These are phyloP conservation scores for Clitarchus hookeri DNA, from an alignment of 2,888 invertebrate species.

Conservation along the genomic window DNA sequence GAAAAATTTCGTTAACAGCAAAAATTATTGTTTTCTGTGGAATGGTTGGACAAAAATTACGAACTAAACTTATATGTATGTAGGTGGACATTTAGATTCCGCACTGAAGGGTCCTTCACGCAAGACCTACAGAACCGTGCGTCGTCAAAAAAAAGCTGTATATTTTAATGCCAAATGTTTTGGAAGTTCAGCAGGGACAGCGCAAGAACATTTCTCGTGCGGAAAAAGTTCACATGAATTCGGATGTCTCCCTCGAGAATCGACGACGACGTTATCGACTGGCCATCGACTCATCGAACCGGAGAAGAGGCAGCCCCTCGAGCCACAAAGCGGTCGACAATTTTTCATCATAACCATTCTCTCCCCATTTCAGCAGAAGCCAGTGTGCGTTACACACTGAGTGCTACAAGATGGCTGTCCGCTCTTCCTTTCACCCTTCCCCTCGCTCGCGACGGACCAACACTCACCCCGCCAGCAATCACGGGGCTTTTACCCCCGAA, in stretches of 20 bases:
- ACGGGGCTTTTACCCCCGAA: no score
- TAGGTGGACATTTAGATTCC: no score
- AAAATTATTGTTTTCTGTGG: no score
- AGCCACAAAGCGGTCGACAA: neutral
- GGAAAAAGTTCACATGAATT: neutral
- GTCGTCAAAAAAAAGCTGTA: no score
- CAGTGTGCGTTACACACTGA: neutral
- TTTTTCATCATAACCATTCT: conserved; percentile 6
- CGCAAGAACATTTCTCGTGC: neutral
- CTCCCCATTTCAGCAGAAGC: neutral
- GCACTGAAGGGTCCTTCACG: no score
- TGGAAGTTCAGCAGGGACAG: neutral
- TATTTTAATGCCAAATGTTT: no score
- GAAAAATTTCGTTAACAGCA: no score
- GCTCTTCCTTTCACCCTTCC: neutral
- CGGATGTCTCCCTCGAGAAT: neutral
- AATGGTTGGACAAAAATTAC: no score
- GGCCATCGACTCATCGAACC: neutral
- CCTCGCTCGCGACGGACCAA: no score
- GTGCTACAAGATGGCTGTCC: neutral
- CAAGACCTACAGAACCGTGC: no score
- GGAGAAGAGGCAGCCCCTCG: neutral
- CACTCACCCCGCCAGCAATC: no score
- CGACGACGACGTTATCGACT: neutral
- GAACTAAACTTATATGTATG: no score